Evolutionary conservation across 1,140 invertebrate genomes (phyloP).

Genomic region (honey bee (Apis mellifera)): Amel_HAv3.1 CM009943.2:4408001-4408500

Average conservation of each 20-base stretch:
- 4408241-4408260: background rate
- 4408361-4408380: background rate
- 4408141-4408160: background rate
- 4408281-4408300: slow-evolving; percentile 1
- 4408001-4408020: slow-evolving; percentile 25
- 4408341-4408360: no score
- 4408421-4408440: no score
- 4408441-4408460: background rate
- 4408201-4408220: background rate
- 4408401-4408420: background rate
- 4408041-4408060: slow-evolving; percentile 22
- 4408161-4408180: background rate
- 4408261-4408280: background rate
- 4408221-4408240: no score
- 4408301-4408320: background rate
- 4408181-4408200: background rate
- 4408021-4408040: slow-evolving; percentile 41
- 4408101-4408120: slow-evolving; percentile 48
- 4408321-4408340: background rate
- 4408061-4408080: slow-evolving; percentile 30
- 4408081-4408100: slow-evolving; percentile 27
- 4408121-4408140: slow-evolving; percentile 42
- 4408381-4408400: background rate
- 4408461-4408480: background rate
- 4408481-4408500: slow-evolving; percentile 33